These are phyloP conservation scores for Drosophila murphyi DNA, from an alignment of 1,140 invertebrate genomes.

Conservation along the genomic window DNA sequence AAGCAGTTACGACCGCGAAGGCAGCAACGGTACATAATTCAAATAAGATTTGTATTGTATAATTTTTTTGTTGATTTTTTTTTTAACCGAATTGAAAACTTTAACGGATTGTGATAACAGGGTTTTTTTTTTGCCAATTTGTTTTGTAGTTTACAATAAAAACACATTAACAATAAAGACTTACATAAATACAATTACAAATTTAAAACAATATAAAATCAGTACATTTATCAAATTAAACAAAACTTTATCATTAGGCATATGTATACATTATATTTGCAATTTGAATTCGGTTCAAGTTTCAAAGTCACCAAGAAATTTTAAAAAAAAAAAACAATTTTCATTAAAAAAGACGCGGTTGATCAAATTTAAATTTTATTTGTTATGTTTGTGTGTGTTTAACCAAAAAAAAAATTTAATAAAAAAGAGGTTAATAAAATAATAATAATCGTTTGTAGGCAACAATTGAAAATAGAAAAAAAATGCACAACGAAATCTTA, in stretches of 20 bases:
- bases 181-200: conserved; percentile 79
- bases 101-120: conserved; percentile 75
- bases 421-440: conserved; percentile 32
- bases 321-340: conserved; percentile 32
- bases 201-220: conserved; percentile 82
- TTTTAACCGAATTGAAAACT: conserved; percentile 41
- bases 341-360: conserved; percentile 50
- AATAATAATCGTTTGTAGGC: conserved; percentile 43
- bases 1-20: conserved; percentile 38
- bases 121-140: conserved; percentile 61
- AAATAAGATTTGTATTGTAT: conserved; percentile 39
- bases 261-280: conserved; percentile 77
- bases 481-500: conserved; percentile 55
- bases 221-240: conserved; percentile 80
- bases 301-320: conserved; percentile 71
- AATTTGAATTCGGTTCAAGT: conserved; percentile 68
- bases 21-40: conserved; percentile 55
- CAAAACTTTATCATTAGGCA: conserved; percentile 73
- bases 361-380: conserved; percentile 46
- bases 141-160: conserved; percentile 77
- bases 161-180: conserved; percentile 81
- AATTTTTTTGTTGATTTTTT: conserved; percentile 22
- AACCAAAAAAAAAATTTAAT: conserved; percentile 42
- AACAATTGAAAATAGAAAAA: conserved; percentile 35
- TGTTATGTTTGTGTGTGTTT: conserved; percentile 66